phyloP scores from a whole-genome alignment of 2,113 vertebrate species.

The Mellivora capensis region DNA sequence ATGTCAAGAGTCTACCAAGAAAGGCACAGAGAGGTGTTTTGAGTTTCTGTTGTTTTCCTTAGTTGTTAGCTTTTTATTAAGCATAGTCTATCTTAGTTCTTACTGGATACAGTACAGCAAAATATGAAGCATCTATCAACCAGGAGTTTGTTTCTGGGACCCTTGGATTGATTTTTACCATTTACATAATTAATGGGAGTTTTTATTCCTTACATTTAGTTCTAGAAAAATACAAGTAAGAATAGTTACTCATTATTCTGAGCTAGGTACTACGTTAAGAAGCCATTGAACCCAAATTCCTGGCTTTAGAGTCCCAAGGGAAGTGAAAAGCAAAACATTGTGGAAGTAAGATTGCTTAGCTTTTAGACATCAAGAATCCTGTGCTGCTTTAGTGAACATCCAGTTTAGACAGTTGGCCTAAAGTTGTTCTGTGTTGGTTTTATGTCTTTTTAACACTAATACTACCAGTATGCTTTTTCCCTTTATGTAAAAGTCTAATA shows the following conservation, averaged over 20 bases:
- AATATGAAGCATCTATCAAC: background rate
- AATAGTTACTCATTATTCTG: conserved; percentile 37
- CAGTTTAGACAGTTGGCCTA: background rate
- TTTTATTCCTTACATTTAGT: conserved; percentile 8
- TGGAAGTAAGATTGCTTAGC: conserved; percentile 17
- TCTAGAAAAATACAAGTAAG: conserved; percentile 12
- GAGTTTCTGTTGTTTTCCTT: background rate
- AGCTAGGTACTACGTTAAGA: conserved; percentile 44
- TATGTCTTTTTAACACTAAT: conserved; percentile 19
- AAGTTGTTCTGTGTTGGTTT: conserved; percentile 39
- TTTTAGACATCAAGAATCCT: conserved; percentile 20
- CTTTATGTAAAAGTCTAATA: conserved; percentile 21
- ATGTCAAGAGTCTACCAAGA: background rate
- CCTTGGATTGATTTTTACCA: background rate
- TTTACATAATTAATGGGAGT: background rate
- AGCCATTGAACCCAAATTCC: conserved; percentile 7
- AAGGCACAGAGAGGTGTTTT: background rate
- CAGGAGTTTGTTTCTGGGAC: background rate
- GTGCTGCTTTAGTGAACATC: background rate
- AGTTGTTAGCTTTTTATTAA: background rate
- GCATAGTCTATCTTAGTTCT: background rate
- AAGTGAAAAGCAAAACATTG: conserved; percentile 4
- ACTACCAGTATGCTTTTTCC: background rate
- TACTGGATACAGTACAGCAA: background rate
- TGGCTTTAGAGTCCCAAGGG: background rate